Evolutionary conservation across 30 jellyfish, hydroid and myxozoan genomes (phyloP).

Genomic region (Sanderia malayensis): DNA sequence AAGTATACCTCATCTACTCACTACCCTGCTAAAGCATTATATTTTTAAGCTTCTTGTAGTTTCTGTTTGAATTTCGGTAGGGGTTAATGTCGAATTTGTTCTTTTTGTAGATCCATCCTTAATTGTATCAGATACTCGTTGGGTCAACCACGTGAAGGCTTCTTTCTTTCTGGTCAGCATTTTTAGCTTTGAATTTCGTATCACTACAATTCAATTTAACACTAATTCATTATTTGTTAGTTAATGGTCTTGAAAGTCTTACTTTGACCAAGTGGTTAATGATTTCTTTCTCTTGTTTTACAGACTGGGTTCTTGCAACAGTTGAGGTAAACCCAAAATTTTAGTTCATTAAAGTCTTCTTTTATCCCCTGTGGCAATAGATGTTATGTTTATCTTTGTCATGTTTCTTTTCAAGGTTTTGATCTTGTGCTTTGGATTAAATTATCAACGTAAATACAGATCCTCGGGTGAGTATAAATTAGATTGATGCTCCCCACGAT

Average conservation of each 20-base stretch:
- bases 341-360: neutral
- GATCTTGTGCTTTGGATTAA: constrained; percentile 44
- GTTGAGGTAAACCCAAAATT: neutral
- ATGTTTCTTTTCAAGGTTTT: constrained; percentile 9
- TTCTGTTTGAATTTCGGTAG: too few relatives aligned
- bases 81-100: too few relatives aligned
- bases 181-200: too few relatives aligned
- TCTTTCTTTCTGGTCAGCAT: neutral
- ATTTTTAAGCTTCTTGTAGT: too few relatives aligned
- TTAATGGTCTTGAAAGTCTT: too few relatives aligned
- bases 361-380: too few relatives aligned
- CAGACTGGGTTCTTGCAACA: neutral
- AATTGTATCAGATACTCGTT: constrained; percentile 6
- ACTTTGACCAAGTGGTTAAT: neutral
- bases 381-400: neutral
- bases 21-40: too few relatives aligned
- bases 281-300: neutral
- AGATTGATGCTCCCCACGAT: too few relatives aligned
- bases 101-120: constrained; percentile 8
- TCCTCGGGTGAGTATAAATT: constrained; percentile 47
- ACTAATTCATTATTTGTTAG: too few relatives aligned
- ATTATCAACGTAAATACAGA: constrained; percentile 56
- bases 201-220: too few relatives aligned
- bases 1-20: too few relatives aligned
- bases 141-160: neutral